Base-by-base conservation (phyloP, 2,888 invertebrate species). In the Junonia oenone region DNA sequence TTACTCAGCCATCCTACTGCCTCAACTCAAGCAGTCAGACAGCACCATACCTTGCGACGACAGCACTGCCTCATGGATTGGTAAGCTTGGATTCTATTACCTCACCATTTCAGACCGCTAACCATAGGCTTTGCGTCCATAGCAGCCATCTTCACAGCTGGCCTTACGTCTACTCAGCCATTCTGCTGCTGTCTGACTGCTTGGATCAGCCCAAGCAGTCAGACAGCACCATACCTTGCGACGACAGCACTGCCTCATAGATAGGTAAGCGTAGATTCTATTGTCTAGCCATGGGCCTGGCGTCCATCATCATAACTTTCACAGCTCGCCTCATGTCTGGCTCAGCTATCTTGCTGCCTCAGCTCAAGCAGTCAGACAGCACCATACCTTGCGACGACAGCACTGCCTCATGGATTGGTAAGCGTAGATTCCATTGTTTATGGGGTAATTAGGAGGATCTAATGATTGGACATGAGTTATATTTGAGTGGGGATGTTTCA, bases 321-420 rank as follows among this genome's bases (percentile, higher is more conserved):
- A 82, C 91, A 0, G 81, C 91, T 0, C 93, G 94, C 0, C 90
- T 93, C 68, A 92, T 92, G 0, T 91, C 92, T 0, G 94, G 94
- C 72, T 93, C 93, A 1, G 93, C 92, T 0, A 90, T 93, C 19
- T 72, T 93, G 27, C 75, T 94, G 45, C 93, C 93, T 0, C 93
- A 93, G 68, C 78, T 94, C 11, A 77, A 78, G 55, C 73, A 78
- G 47, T 67, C 75, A 0, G 75, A 75, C 31, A 84, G 88, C 45
- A 73, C 77, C 1, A 90, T 92, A 40, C 78, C 78, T 0, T 83
- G 88, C 5, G 86, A 86, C 33, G 77, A 81, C 13, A 83, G 83
- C 50, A 89, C 92, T 26, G 83, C 86, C 14, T 93, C 93, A 15
- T 93, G 93, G 93, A 92, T 93, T 68, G 93, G 93, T 92, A 66